A percentile compares a stretch with the other conserved stretches of the same genome.
These are phyloP conservation scores for Gymnoscopelus microlampas DNA, from an alignment of 2,797 vertebrate genomes.

Conservation along the genomic window DNA sequence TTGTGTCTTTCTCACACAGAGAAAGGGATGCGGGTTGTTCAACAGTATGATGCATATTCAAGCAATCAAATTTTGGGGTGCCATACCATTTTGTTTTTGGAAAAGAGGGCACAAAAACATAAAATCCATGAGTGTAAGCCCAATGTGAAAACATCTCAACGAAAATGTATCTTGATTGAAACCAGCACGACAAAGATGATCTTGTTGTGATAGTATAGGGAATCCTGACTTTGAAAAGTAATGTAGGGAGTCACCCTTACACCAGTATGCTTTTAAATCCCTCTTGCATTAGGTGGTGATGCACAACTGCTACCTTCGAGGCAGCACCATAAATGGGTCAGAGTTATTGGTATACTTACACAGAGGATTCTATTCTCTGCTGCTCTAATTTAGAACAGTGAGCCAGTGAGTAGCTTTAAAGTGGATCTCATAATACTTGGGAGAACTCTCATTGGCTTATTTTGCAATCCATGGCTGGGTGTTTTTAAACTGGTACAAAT, in stretches of 20 bases:
- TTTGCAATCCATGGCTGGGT: too few relatives aligned
- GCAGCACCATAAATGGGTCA: constrained; percentile 1
- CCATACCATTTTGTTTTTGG: too few relatives aligned
- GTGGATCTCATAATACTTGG: not conserved
- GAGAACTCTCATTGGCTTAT: not conserved
- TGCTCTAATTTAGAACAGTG: constrained; percentile 9
- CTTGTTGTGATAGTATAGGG: not conserved
- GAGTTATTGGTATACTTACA: not conserved
- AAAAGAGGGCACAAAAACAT: too few relatives aligned
- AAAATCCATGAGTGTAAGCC: not conserved
- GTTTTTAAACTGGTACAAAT: not conserved
- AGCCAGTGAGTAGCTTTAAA: constrained; percentile 2
- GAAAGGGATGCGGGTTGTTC: too few relatives aligned
- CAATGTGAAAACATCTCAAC: constrained; percentile 22
- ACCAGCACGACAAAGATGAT: constrained; percentile 12
- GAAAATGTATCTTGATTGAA: constrained; percentile 11
- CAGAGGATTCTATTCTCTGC: not conserved
- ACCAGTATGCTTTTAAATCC: not conserved
- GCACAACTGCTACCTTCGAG: not conserved
- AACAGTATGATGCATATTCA: too few relatives aligned
- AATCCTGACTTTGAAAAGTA: not conserved
- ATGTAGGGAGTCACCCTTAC: not conserved
- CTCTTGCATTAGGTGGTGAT: not conserved
- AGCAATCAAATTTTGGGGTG: too few relatives aligned
- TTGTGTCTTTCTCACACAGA: too few relatives aligned